Evolutionary conservation across 2,113 vertebrate genomes (phyloP).

Genomic region (Thinocorus orbignyianus): DNA sequence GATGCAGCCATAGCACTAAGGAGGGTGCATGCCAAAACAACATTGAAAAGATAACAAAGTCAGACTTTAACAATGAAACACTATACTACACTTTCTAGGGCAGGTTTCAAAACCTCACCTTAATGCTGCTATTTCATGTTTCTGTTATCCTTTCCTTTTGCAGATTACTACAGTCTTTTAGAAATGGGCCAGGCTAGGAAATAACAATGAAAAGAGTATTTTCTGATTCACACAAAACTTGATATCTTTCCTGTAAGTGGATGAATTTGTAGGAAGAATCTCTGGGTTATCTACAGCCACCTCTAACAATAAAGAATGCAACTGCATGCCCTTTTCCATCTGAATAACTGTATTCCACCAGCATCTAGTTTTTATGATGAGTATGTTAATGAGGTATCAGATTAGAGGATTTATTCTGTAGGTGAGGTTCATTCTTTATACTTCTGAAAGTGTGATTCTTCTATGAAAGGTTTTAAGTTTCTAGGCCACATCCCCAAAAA

Average conservation of each 20-base stretch:
- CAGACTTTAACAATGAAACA: neutral
- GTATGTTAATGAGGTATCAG: neutral
- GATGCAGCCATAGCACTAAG: rapidly evolving
- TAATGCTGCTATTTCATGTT: neutral
- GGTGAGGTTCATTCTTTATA: neutral
- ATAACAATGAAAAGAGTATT: neutral
- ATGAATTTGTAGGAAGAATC: neutral
- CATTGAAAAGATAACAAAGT: neutral
- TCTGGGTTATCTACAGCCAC: neutral
- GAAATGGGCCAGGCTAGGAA: neutral
- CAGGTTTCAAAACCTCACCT: neutral
- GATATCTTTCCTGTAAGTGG: neutral
- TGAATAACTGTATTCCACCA: neutral
- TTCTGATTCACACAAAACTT: neutral
- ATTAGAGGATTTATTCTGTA: neutral
- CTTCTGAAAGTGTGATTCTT: neutral
- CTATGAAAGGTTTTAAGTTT: neutral
- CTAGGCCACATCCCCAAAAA: neutral
- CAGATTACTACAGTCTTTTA: neutral
- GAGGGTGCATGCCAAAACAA: neutral
- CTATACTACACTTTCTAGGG: rapidly evolving
- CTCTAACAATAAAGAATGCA: neutral
- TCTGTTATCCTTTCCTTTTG: neutral
- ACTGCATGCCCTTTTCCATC: neutral
- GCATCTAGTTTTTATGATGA: neutral